Evolutionary conservation across 2,113 vertebrate genomes (phyloP).

Genomic region (Plestiodon gilberti): DNA sequence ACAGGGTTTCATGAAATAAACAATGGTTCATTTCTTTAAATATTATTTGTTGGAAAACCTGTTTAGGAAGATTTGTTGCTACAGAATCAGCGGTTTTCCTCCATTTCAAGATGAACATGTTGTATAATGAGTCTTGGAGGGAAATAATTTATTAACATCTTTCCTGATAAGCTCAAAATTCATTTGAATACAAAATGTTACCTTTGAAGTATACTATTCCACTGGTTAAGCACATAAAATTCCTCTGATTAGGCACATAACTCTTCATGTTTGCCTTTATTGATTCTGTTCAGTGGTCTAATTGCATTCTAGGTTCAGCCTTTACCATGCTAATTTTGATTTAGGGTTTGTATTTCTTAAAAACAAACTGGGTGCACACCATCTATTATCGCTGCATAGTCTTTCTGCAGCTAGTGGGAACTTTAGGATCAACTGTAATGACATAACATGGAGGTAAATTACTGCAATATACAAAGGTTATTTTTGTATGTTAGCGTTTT

Average conservation of each 20-base stretch:
- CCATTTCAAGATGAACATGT: conserved; percentile 14
- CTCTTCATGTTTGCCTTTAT: conserved; percentile 68
- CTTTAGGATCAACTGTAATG: conserved; percentile 61
- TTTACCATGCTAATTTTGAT: conserved; percentile 75
- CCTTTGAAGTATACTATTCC: conserved; percentile 46
- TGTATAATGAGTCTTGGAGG: conserved; percentile 30
- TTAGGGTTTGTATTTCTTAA: conserved; percentile 73
- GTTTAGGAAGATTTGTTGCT: conserved; percentile 42
- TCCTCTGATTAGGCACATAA: conserved; percentile 52
- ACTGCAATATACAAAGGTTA: conserved; percentile 55
- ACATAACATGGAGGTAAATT: conserved; percentile 67
- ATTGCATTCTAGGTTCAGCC: conserved; percentile 61
- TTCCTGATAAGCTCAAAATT: conserved; percentile 47
- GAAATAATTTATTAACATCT: conserved; percentile 40
- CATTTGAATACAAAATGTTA: conserved; percentile 54
- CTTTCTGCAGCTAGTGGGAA: conserved; percentile 63
- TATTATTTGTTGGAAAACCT: conserved; percentile 31
- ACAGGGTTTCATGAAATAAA: conserved; percentile 36
- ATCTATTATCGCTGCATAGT: conserved; percentile 68
- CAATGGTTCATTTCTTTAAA: conserved; percentile 29
- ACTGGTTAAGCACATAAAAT: conserved; percentile 46
- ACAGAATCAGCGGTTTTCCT: conserved; percentile 25
- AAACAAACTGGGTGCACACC: conserved; percentile 68
- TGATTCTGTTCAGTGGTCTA: conserved; percentile 66
- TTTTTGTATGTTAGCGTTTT: conserved; percentile 59